Evolutionary conservation across 1,140 invertebrate species (phyloP), one percentile per base, ranked within the genome.

Genomic region (Drosophila sp.): DNA sequence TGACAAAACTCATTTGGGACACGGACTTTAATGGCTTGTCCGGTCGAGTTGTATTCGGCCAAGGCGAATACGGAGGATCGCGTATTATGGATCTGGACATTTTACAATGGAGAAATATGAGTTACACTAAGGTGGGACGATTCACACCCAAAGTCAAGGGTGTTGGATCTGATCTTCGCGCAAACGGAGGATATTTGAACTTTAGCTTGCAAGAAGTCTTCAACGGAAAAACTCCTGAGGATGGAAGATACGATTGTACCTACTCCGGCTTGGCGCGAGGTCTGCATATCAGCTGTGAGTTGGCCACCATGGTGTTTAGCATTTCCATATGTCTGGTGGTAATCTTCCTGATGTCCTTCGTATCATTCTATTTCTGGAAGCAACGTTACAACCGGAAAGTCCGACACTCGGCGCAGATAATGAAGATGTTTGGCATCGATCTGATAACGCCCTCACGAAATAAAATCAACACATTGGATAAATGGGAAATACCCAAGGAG

Each of bases 401-500:
- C 5, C 92, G 93, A 21, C 90, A 93, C 8, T 96, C 96, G 0
- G 94, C 96, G 64, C 94, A 95, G 54, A 94, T 95, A 43, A 95
- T 97, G 93, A 94, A 95, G 73, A 94, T 95, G 51, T 93, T 96
- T 18, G 95, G 96, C 3, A 92, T 95, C 11, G 94, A 95, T 78
- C 91, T 96, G 5, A 78, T 94, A 1, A 92, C 93, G 58, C 80
- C 91, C 32, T 80, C 93, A 18, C 91, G 92, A 0, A 93, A 92
- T 51, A 92, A 92, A 75, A 92, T 93, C 7, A 80, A 92, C 62
- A 93, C 90, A 0, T 92, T 97, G 8, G 97, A 97, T 83, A 96
- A 96, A 78, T 98, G 97, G 96, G 97, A 98, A 92, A 94, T 98
- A 29, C 94, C 96, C 0, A 92, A 96, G 40, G 95, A 97, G 71